Conservation (phyloP, 2,888 invertebrate species). For the Lithophane socia region DNA sequence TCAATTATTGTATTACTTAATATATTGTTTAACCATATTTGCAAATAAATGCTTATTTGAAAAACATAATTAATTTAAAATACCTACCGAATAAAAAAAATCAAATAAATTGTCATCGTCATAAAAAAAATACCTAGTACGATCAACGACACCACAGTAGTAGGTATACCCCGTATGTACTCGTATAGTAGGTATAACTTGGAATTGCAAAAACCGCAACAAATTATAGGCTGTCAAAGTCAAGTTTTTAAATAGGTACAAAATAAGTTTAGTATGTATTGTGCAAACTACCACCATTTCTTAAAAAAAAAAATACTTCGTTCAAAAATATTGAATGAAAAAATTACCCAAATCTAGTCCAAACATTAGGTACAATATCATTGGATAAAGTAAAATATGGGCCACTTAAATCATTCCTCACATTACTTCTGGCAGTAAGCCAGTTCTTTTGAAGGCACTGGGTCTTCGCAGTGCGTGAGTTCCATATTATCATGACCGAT, state of each 20-base stretch:
- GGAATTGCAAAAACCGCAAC: neutral
- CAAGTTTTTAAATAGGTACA: neutral
- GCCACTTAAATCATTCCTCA: constrained; percentile 36
- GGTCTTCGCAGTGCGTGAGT: constrained; percentile 23
- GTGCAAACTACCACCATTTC: too few species aligned
- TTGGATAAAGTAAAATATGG: constrained; percentile 46
- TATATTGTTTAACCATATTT: too few species aligned
- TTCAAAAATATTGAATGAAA: neutral
- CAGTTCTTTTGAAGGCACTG: constrained; percentile 30
- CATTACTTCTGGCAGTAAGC: constrained; percentile 46
- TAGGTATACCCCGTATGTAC: too few species aligned
- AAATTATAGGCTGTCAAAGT: neutral
- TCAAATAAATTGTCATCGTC: neutral
- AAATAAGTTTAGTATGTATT: too few species aligned
- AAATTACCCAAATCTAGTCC: neutral
- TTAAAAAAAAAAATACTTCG: neutral
- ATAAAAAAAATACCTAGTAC: neutral
- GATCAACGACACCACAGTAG: neutral
- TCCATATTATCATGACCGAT: constrained; percentile 43
- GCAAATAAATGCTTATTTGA: too few species aligned
- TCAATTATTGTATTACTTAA: too few species aligned
- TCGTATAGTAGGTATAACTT: too few species aligned
- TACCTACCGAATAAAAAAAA: neutral
- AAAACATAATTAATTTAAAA: neutral
- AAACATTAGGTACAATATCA: constrained; percentile 9